Base-by-base conservation (phyloP, 2,888 invertebrate species). In the Aromia moschata region DNA sequence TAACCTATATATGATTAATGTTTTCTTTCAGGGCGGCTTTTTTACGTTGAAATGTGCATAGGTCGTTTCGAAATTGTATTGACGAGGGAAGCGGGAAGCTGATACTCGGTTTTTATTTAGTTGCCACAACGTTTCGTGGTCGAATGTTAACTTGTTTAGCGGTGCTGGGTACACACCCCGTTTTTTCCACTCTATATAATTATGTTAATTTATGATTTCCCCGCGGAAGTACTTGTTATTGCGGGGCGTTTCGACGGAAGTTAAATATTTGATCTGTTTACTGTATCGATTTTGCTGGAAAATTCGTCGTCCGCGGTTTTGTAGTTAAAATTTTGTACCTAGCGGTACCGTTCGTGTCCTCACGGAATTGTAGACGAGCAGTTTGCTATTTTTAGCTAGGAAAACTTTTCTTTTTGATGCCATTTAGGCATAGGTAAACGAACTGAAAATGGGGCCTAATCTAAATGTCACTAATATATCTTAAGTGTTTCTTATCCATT, bases 101-200 rank as follows among this genome's bases (percentile, higher is more conserved):
- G n/a, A n/a, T n/a, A n/a, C n/a, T n/a, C n/a, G n/a, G n/a, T n/a
- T 3, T n/a, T 36, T 36, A n/a, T 7, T n/a, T 36, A 11, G 3
- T 7, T 10, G 11, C 9, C 3, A 3, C 3, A 3, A 3, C 11
- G n/a, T n/a, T n/a, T 7, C 11, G 36, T 36, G 11, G 36, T 3
- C 11, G 11, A n/a, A 36, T n/a, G 11, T 41, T 40, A 40, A 2
- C n/a, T 40, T 40, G 1, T 40, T 40, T 7, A 10, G 12, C 12
- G 14, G 10, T 38, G 25, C 45, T 16, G 45, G n/a, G 45, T 16
- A 45, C 45, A 45, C 45, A 45, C 45, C 45, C 45, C 45, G 14
- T 25, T 44, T 43, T 31, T 45, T 33, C 45, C 45, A 31, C 45
- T 45, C 45, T 45, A 25, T 25, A 9, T 25, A 33, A 45, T 45